Base-by-base conservation (phyloP, 2,888 invertebrate genomes). In the Adineta ricciae region DNA sequence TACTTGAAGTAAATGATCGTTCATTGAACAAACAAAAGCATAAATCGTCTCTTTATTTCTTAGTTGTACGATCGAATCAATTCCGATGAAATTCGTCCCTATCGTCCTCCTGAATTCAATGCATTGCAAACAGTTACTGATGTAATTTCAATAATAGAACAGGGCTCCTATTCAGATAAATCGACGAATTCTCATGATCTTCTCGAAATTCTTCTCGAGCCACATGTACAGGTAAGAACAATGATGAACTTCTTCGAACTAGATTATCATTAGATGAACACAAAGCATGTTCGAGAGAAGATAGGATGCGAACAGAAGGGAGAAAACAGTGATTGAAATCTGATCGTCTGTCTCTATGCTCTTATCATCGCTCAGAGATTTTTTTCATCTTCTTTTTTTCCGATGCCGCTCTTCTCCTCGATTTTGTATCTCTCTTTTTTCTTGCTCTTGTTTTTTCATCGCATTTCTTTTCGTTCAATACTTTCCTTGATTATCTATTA, bases 1-100 rank as follows among this genome's bases (percentile, higher is more conserved):
- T 97, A 87, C 92, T 97, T 88, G 95, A 96, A 93, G 96, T 96
- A 91, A 92, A 19, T 8, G 5, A 46, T 46, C 11, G 11, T 46
- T 46, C 5, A 46, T 46, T 8, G 46, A 38, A 46, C 5, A 46
- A 46, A 46, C 11, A 46, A 46, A 46, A 11, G 46, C 5, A 8
- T 11, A 11, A 19, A 24, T 19, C 1, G 11, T 38, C 41, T 24
- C 11, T 9, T 7, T 24, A 24, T n/a, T 2, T 78, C 24, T 27
- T 64, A 78, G 78, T n/a, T 78, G 11, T 78, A 78, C n/a, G 78
- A 78, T 78, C 78, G 78, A 41, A 78, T 78, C n/a, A 78, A 78
- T 78, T 78, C 78, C 2, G 78, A 78, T 41, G 78, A 78, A 11
- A 41, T 78, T 78, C 78, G 78, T 78, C 78, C 78, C 24, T 78